Percentiles rank a stretch among this genome's conserved stretches.
phyloP scores from a whole-genome alignment of 1,140 invertebrate species.

The Cepaea nemoralis region DNA sequence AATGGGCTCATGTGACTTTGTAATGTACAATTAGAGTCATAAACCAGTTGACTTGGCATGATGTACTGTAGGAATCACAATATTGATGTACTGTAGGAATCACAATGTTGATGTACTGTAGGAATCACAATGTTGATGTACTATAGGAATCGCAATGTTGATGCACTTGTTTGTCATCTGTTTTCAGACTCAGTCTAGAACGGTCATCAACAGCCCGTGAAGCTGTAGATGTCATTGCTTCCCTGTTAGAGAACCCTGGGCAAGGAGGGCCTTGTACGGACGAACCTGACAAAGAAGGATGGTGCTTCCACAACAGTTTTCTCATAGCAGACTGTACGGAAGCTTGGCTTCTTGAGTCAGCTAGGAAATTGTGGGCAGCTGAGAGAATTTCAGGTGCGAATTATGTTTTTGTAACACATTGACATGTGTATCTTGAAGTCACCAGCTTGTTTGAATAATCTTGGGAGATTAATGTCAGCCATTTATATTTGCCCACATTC shows the following conservation, averaged over 20 bases:
- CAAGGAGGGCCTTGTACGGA: constrained; percentile 80
- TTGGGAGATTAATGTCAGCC: no score
- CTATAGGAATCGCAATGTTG: not conserved
- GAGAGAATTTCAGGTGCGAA: constrained; percentile 77
- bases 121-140: no score
- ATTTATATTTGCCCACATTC: no score
- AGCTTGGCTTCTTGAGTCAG: constrained; percentile 68
- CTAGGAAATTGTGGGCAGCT: constrained; percentile 79
- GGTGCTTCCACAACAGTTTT: constrained; percentile 64
- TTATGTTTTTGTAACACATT: no score
- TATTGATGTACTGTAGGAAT: no score
- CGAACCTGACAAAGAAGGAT: constrained; percentile 56
- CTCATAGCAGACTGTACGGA: constrained; percentile 61
- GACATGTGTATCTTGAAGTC: no score
- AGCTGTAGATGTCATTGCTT: constrained; percentile 78
- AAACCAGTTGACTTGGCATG: no score
- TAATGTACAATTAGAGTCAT: no score
- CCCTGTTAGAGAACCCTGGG: constrained; percentile 78
- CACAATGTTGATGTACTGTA: no score
- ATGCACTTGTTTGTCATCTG: not conserved
- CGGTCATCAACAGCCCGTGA: constrained; percentile 76
- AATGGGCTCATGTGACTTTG: no score
- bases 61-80: no score
- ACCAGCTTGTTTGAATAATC: no score
- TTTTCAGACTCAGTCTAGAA: constrained; percentile 76